A percentile compares a stretch with the other conserved stretches of the same genome.
phyloP scores from a whole-genome alignment of 2,888 invertebrate genomes.

The Liopterus haemorrhoidalis region DNA sequence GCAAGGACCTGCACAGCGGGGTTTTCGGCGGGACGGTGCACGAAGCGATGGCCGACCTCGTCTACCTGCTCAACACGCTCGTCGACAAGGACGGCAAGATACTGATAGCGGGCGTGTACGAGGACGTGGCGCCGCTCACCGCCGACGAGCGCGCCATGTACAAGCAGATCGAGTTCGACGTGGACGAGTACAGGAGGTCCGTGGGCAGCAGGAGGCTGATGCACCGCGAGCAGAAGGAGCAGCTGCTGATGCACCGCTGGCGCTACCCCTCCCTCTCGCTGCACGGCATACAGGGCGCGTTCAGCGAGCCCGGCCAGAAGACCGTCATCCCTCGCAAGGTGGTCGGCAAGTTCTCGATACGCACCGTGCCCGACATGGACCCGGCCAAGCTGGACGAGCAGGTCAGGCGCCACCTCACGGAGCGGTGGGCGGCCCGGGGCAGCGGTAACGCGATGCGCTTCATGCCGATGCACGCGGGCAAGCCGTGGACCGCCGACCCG shows the following conservation, averaged over 20 bases:
- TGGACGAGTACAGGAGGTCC: constrained; percentile 66
- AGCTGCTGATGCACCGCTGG: constrained; percentile 92
- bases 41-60: constrained; percentile 87
- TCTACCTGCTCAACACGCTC: constrained; percentile 76
- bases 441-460: constrained; percentile 80
- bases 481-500: constrained; percentile 90
- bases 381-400: constrained; percentile 75
- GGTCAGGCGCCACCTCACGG: constrained; percentile 48
- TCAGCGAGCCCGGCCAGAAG: constrained; percentile 87
- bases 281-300: constrained; percentile 95
- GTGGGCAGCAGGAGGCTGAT: constrained; percentile 65
- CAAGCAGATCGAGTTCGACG: constrained; percentile 78
- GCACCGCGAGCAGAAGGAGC: constrained; percentile 72
- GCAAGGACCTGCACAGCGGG: constrained; percentile 93
- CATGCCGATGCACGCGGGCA: constrained; percentile 66
- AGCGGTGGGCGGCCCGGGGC: constrained; percentile 70
- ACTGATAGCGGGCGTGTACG: constrained; percentile 72
- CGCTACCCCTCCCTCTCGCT: constrained; percentile 87
- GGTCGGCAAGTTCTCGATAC: constrained; percentile 93
- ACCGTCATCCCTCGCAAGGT: constrained; percentile 94
- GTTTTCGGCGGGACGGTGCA: constrained; percentile 90
- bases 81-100: constrained; percentile 85
- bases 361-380: constrained; percentile 91
- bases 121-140: constrained; percentile 70
- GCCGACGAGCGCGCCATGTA: constrained; percentile 68